Base-by-base conservation (phyloP, 2,113 vertebrate genomes). In the Chunga burmeisteri region DNA sequence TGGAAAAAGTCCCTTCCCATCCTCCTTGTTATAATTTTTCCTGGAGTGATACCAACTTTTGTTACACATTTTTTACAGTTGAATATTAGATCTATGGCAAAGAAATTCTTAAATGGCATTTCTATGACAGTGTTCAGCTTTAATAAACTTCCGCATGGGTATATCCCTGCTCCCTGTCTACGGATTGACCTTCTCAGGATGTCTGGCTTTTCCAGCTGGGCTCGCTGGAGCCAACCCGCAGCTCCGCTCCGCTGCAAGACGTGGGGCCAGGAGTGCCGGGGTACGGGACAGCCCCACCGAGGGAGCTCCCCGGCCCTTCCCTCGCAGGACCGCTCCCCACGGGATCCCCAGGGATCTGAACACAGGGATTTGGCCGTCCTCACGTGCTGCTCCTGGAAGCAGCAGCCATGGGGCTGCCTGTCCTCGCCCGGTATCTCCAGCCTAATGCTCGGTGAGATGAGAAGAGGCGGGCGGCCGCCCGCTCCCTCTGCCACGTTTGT, bases 1-100 rank as follows among this genome's bases (percentile, higher is more conserved):
- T 94, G 81, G 81, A 29, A 65, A 94, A 97, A 95, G 68, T 86
- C 93, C 96, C 90, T 79, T 87, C 77, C 34, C 61, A 62, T 81
- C 70, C 50, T 81, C 50, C 68, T 73, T 7, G 44, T 53, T 65
- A 44, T 36, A 42, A 55, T 78, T 89, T 93, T 92, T 93, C 87
- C 88, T 80, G 90, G 62, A 90, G 65, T 4, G 32, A 15, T 7
- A 87, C 42, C 46, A 13, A 34, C 89, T 91, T 75, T 52, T 49
- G 46, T 66, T 62, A 30, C 30, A 32, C 13, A 2, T 30, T 80
- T 81, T 63, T 74, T 82, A 56, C 53, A 53, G 38, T 47, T 56
- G 46, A 50, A 22, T 40, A 23, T 58, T 52, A 36, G 47, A 12
- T 49, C 94, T 56, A 44, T 1, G 20, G 81, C 58, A 42, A 72